Conservation (phyloP, 2,797 vertebrate genomes). For the Tokudaia tokunoshimensis region DNA sequence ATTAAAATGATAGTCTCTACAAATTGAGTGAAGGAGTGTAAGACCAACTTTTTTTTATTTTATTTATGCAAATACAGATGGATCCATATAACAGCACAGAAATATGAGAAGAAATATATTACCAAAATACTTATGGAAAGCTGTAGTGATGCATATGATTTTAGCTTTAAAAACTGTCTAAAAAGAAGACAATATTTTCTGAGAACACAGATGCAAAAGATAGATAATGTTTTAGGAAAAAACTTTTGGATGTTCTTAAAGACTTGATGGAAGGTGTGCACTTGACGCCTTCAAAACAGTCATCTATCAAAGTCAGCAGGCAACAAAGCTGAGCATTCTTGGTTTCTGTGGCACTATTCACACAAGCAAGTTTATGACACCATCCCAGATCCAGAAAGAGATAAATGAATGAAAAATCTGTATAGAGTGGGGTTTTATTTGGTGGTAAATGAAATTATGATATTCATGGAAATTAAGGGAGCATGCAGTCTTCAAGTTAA, state of each 20-base stretch:
- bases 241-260: not conserved
- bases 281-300: not conserved
- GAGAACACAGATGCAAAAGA: not conserved
- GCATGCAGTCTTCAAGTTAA: not conserved
- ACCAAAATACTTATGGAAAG: not conserved
- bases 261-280: not conserved
- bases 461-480: not conserved
- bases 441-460: not conserved
- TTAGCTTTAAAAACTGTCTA: not conserved
- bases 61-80: not conserved
- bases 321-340: not conserved
- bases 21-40: not conserved
- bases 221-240: not conserved
- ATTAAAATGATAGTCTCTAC: not conserved
- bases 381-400: not conserved
- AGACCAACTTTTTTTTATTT: not conserved
- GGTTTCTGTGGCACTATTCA: not conserved
- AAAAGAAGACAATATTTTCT: not conserved
- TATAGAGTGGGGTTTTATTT: not conserved
- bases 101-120: not conserved
- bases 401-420: not conserved
- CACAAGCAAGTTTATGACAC: not conserved
- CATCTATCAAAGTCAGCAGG: no score
- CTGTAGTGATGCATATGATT: not conserved
- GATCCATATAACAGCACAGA: not conserved